A percentile compares a stretch with the other conserved stretches of the same genome.
phyloP scores from a whole-genome alignment of 1,140 invertebrate genomes.

The Pachypsylla venusta region DNA sequence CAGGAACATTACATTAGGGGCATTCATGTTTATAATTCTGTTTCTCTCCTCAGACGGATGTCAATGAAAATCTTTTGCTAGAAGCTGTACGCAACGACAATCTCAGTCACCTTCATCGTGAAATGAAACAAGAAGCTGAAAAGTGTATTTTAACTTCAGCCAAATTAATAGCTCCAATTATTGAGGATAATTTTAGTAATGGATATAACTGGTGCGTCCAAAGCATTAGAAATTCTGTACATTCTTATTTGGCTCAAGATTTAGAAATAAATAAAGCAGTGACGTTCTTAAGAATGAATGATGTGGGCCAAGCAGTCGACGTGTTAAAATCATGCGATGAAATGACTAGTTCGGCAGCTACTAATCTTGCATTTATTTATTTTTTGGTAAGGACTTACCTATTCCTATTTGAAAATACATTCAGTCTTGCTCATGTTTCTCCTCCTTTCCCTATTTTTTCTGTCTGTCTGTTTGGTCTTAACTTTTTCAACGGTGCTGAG shows the following conservation, averaged over 20 bases:
- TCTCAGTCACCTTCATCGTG: slow-evolving; percentile 56
- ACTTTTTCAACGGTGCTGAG: too few species aligned
- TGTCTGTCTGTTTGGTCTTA: too few species aligned
- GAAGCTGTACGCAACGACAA: slow-evolving; percentile 68
- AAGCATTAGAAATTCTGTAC: slow-evolving; percentile 57
- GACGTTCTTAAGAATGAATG: slow-evolving; percentile 70
- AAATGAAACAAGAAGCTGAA: slow-evolving; percentile 61
- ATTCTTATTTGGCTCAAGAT: slow-evolving; percentile 61
- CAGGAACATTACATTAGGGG: too few species aligned
- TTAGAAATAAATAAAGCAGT: slow-evolving; percentile 89
- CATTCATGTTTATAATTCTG: too few species aligned
- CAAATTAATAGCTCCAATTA: slow-evolving; percentile 80
- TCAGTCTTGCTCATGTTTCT: too few species aligned
- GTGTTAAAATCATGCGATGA: slow-evolving; percentile 80
- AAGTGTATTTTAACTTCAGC: slow-evolving; percentile 73
- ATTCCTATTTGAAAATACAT: too few species aligned
- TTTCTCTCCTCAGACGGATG: slow-evolving; percentile 32
- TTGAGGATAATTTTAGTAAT: slow-evolving; percentile 54
- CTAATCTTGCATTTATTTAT: slow-evolving; percentile 83
- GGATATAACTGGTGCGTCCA: slow-evolving; percentile 43
- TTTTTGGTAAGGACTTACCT: slow-evolving; percentile 60
- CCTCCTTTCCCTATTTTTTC: too few species aligned
- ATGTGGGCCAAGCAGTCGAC: slow-evolving; percentile 67
- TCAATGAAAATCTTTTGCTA: slow-evolving; percentile 50
- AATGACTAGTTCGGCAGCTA: slow-evolving; percentile 68